Evolutionary conservation across 2,888 invertebrate species (phyloP), one percentile per base, ranked within the genome.

Genomic region (Andricus curvator): DNA sequence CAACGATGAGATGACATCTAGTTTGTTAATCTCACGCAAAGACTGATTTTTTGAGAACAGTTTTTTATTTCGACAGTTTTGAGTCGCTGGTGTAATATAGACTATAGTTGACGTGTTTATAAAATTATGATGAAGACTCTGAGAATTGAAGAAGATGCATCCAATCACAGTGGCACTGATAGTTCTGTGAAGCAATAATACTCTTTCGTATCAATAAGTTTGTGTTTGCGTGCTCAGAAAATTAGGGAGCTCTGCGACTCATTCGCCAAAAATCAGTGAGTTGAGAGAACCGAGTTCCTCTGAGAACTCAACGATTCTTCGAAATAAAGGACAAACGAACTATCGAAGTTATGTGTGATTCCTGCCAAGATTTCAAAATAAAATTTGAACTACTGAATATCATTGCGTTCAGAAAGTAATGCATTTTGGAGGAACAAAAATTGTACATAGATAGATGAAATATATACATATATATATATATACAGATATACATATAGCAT

Each of bases 351-450:
- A 80, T 79, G 79, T 81, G 79, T 80, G 82, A 83, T 83, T 84
- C 84, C 84, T 83, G 84, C 83, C 84, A 84, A 82, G 81, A 82
- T 84, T 74, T 74, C 60, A 37, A 37, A 84, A 78, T 81, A 78
- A 82, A 83, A 68, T 83, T 82, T 78, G 79, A 83, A 82, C 82
- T 82, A 82, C 84, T 82, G 79, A 82, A 79, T 80, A 81, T 82
- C 80, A 79, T 78, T n/a, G 33, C 56, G 9, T 74, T 37, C 37
- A 74, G 70, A 66, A 22, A 74, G 62, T 66, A 68, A 81, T 15
- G 25, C 11, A 48, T 79, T 66, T 70, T 66, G 68, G 22, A 44
- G 37, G 78, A 62, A 82, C 80, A 60, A 33, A 76, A 78, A 81
- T 76, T 84, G 84, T 84, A 84, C 44, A 84, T 84, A 84, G 82